Evolutionary conservation across 1,140 invertebrate genomes (phyloP), one percentile per base, ranked within the genome.

Genomic region (Paraescarpia echinospica): DNA sequence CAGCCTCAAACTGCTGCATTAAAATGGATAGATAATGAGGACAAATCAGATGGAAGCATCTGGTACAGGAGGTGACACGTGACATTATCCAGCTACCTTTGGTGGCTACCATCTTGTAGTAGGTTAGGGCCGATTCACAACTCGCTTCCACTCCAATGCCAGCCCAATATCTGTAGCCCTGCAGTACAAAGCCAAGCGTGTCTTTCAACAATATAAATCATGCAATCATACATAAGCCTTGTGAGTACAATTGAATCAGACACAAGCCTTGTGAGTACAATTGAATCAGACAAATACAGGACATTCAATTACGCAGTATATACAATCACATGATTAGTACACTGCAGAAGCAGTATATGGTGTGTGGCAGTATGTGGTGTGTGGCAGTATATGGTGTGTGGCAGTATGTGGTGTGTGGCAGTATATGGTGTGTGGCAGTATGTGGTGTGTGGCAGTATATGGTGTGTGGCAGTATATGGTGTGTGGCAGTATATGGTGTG

Each of bases 71-170:
- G 90, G 34, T 34, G 18, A 92, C 9, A 34, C 31, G 35, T 92
- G 35, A 35, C 92, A 89, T 22, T 51, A 92, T 8, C 1, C 33
- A 94, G 94, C 90, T 92, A 96, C 95, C 95, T 94, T 94, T 94
- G 94, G 98, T 97, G 1, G 99, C 99, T 1, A 99, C 99, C 96
- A 96, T 95, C 94, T 98, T 97, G 96, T 99, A 99, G 94, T 97
- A 97, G 31, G 95, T 97, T 34, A 99, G 96, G 31, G 99, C 98
- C 94, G 97, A 97, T 95, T 99, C 98, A 96, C 99, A 99, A 94
- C 97, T 98, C 1, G 97, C 96, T 31, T 97, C 97, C 0, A 99
- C 98, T 91, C 98, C 98, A 91, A 99, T 97, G 0, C 98, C 99
- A n/a, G 97, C 97, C 97, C 98, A 98, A 96, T 99, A 97, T 22